Percentiles rank a stretch among this genome's conserved stretches.
These are phyloP conservation scores for Apus apus DNA, from an alignment of 2,113 vertebrate species.

Conservation along the genomic window DNA sequence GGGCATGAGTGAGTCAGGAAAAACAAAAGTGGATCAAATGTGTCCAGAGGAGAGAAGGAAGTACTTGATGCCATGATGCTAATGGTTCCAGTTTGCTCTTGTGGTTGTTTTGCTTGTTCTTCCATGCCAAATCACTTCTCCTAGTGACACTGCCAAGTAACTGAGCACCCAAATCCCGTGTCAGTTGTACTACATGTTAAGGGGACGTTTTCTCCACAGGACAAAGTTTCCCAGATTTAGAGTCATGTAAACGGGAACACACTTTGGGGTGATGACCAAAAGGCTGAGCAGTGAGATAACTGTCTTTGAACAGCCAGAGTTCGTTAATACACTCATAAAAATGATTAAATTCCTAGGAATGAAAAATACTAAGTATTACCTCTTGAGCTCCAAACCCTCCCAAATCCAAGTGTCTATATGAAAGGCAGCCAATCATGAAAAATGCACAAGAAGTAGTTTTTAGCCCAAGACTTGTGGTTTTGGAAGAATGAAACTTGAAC, in stretches of 20 bases:
- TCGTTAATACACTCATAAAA: neutral
- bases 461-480: neutral
- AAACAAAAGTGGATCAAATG: fast-evolving
- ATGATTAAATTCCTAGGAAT: neutral
- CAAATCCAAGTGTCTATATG: neutral
- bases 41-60: fast-evolving
- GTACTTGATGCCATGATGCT: fast-evolving
- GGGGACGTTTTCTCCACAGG: neutral
- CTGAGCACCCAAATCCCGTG: neutral
- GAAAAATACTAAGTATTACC: neutral
- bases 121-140: neutral
- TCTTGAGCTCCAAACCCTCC: neutral
- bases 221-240: neutral
- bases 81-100: neutral
- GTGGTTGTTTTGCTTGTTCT: neutral
- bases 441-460: neutral
- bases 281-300: neutral
- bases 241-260: neutral
- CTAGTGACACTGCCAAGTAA: neutral
- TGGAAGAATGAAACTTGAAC: neutral
- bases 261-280: neutral
- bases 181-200: neutral
- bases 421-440: neutral
- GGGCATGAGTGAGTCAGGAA: fast-evolving
- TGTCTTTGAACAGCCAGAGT: neutral